phyloP scores from a whole-genome alignment of 2,888 invertebrate genomes.

The Hemaris fuciformis region DNA sequence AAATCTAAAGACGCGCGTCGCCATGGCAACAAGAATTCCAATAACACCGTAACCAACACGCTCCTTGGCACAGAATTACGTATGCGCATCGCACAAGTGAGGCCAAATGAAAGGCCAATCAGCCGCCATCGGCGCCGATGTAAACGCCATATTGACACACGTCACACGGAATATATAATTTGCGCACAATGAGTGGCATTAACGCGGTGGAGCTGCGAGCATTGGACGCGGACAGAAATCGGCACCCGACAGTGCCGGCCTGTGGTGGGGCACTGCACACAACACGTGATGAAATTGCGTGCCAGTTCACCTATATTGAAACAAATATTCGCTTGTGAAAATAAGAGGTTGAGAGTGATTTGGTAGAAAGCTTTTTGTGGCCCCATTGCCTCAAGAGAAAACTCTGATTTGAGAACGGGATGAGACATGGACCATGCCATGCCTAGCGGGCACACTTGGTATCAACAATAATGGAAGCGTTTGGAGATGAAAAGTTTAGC shows the following conservation, averaged over 20 bases:
- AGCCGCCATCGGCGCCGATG: slow-evolving; percentile 52
- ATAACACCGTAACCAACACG: not conserved
- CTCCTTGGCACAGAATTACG: slow-evolving; percentile 47
- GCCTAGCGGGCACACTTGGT: no score
- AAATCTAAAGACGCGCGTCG: no score
- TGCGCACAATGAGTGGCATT: slow-evolving; percentile 32
- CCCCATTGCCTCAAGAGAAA: no score
- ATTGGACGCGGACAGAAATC: not conserved
- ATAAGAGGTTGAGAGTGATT: no score
- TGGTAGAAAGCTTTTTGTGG: no score
- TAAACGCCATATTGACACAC: slow-evolving; percentile 59
- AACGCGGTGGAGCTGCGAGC: not conserved
- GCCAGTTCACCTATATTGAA: not conserved
- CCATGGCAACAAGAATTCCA: not conserved
- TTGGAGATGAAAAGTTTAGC: no score
- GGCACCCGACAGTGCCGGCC: not conserved
- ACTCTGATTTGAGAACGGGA: no score
- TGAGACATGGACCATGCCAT: no score
- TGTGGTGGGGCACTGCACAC: not conserved
- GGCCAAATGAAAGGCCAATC: slow-evolving; percentile 77
- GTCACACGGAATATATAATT: slow-evolving; percentile 63
- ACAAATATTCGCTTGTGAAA: not conserved
- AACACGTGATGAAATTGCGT: not conserved
- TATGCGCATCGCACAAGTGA: slow-evolving; percentile 74
- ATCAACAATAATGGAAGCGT: not conserved